Percentiles rank a stretch among this genome's conserved stretches.
These are phyloP conservation scores for Hermatobates lingyangjiaoensis DNA, from an alignment of 1,140 invertebrate genomes.

Conservation along the genomic window DNA sequence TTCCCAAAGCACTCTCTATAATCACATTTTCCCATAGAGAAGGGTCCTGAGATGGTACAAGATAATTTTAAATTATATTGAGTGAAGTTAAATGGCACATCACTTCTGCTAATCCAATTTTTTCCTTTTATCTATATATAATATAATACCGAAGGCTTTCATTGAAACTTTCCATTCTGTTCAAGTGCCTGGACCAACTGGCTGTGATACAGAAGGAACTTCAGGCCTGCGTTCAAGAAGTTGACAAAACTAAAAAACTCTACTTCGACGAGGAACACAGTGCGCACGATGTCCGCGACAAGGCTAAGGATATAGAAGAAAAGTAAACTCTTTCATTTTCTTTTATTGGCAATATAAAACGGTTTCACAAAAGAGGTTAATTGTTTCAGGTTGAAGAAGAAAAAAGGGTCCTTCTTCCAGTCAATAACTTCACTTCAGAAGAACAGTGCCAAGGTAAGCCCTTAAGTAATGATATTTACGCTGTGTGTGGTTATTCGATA, in stretches of 20 bases:
- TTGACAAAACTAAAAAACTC: constrained; percentile 84
- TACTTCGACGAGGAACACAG: constrained; percentile 92
- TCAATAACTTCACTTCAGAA: constrained; percentile 88
- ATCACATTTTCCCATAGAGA: too few relatives aligned
- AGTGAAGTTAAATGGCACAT: too few relatives aligned
- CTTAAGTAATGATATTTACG: too few relatives aligned
- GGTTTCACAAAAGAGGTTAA: constrained; percentile 10
- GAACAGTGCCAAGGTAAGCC: constrained; percentile 74
- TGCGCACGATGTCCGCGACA: constrained; percentile 83
- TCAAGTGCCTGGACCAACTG: constrained; percentile 66
- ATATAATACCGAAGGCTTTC: too few relatives aligned
- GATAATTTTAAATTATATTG: too few relatives aligned
- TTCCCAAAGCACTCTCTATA: too few relatives aligned
- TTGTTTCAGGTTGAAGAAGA: constrained; percentile 68
- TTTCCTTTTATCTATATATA: too few relatives aligned
- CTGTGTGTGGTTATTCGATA: too few relatives aligned
- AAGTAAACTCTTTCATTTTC: constrained; percentile 42
- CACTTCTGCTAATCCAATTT: too few relatives aligned
- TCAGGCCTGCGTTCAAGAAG: constrained; percentile 65
- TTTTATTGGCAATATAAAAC: constrained; percentile 3
- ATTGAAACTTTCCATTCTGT: constrained; percentile 13
- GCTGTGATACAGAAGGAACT: constrained; percentile 77
- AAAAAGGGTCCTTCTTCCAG: constrained; percentile 90
- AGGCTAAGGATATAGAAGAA: constrained; percentile 87
- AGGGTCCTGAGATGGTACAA: too few relatives aligned